phyloP scores from a whole-genome alignment of 2,888 invertebrate species.

The Pocota personata region DNA sequence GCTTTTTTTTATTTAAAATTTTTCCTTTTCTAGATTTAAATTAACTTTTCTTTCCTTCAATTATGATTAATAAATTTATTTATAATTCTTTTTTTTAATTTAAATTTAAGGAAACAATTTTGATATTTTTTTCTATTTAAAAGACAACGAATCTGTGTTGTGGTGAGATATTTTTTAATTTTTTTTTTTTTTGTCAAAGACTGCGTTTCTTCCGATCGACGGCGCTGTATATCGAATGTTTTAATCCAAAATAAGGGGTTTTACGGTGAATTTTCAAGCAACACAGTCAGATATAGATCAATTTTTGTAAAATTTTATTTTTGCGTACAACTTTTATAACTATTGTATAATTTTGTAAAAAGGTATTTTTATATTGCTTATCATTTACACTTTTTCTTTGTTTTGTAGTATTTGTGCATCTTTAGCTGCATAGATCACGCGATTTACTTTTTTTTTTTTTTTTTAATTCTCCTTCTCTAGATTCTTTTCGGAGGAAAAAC shows the following conservation, averaged over 20 bases:
- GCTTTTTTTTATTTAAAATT: constrained; percentile 36
- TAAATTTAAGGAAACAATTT: constrained; percentile 47
- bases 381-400: constrained; percentile 75
- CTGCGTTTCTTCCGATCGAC: constrained; percentile 75
- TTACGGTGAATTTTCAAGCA: constrained; percentile 45
- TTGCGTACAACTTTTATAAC: constrained; percentile 28
- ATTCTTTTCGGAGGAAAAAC: neutral
- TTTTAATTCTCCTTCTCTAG: constrained; percentile 9
- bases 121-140: constrained; percentile 19
- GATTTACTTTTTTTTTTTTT: constrained; percentile 19
- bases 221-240: constrained; percentile 29
- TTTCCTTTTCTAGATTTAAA: constrained; percentile 37
- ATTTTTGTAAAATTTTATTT: constrained; percentile 50
- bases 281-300: constrained; percentile 42
- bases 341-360: constrained; percentile 65
- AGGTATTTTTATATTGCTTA: constrained; percentile 69
- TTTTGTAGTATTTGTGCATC: constrained; percentile 72
- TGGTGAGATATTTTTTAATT: constrained; percentile 49
- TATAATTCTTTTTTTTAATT: constrained; percentile 66
- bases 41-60: constrained; percentile 38
- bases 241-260: constrained; percentile 30
- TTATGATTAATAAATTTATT: constrained; percentile 47
- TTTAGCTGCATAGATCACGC: constrained; percentile 70
- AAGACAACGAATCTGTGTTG: constrained; percentile 3
- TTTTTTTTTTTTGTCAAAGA: constrained; percentile 47